phyloP scores from a whole-genome alignment of 1,140 invertebrate genomes.

The Tetragnatha versicolor region DNA sequence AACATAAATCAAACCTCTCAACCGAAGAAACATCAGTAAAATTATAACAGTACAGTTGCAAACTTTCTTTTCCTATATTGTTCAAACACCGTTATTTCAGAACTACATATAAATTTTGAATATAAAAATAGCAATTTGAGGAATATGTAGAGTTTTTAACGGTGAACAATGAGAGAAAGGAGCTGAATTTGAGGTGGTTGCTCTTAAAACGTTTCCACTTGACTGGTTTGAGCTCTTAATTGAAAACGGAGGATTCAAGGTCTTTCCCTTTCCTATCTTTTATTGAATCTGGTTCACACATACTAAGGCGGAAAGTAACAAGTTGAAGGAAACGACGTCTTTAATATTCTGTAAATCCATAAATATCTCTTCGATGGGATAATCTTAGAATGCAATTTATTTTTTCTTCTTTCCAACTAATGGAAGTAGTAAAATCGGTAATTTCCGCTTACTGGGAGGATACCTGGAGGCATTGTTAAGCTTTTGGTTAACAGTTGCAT shows the following conservation, averaged over 20 bases:
- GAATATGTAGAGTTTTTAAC: neutral
- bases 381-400: too few species aligned
- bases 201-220: neutral
- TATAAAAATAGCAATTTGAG: neutral
- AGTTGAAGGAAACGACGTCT: constrained; percentile 5
- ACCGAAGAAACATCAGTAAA: neutral
- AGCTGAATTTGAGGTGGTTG: constrained; percentile 17
- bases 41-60: neutral
- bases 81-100: too few species aligned
- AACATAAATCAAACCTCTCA: neutral
- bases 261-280: constrained; percentile 26
- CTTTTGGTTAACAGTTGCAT: too few species aligned
- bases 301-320: constrained; percentile 15
- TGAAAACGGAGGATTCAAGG: constrained; percentile 12
- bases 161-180: neutral
- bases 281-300: constrained; percentile 31
- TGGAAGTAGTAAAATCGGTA: too few species aligned
- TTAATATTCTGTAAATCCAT: too few species aligned
- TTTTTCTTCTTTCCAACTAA: too few species aligned
- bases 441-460: too few species aligned
- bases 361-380: too few species aligned
- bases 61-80: too few species aligned
- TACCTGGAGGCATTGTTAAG: too few species aligned
- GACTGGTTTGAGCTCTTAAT: neutral
- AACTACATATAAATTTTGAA: neutral